A percentile compares a stretch with the other conserved stretches of the same genome.
Conservation (phyloP, 2,888 invertebrate species). For the Drosophila borealis region DNA sequence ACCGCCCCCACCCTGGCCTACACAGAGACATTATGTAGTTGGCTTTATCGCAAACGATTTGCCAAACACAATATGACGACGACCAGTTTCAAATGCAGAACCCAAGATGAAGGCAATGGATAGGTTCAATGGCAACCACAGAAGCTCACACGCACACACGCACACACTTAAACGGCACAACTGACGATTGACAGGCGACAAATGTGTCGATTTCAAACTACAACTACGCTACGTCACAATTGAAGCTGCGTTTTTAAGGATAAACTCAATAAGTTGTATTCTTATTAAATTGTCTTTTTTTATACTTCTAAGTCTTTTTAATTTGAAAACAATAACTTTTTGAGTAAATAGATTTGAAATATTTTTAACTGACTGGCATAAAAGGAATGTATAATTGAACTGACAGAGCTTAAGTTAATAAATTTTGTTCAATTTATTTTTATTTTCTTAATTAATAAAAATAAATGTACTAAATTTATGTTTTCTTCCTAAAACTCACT, state of each 20-base stretch:
- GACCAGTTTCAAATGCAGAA: slow-evolving; percentile 36
- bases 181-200: slow-evolving; percentile 62
- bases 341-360: no score
- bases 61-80: slow-evolving; percentile 77
- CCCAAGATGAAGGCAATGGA: slow-evolving; percentile 45
- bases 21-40: slow-evolving; percentile 77
- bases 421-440: no score
- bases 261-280: background rate
- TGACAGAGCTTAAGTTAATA: no score
- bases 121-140: slow-evolving; percentile 59
- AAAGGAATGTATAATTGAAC: no score
- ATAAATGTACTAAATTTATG: no score
- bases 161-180: slow-evolving; percentile 12
- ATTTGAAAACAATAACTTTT: no score
- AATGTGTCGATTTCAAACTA: slow-evolving; percentile 27
- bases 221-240: background rate
- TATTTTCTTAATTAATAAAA: no score
- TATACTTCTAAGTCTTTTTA: no score
- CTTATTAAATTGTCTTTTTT: no score
- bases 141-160: slow-evolving; percentile 22
- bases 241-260: background rate
- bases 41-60: slow-evolving; percentile 80
- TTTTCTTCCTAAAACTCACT: no score
- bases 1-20: slow-evolving; percentile 49
- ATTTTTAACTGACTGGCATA: no score